Evolutionary conservation across 1,140 invertebrate genomes (phyloP).

Genomic region (Anthonomus grandis): DNA sequence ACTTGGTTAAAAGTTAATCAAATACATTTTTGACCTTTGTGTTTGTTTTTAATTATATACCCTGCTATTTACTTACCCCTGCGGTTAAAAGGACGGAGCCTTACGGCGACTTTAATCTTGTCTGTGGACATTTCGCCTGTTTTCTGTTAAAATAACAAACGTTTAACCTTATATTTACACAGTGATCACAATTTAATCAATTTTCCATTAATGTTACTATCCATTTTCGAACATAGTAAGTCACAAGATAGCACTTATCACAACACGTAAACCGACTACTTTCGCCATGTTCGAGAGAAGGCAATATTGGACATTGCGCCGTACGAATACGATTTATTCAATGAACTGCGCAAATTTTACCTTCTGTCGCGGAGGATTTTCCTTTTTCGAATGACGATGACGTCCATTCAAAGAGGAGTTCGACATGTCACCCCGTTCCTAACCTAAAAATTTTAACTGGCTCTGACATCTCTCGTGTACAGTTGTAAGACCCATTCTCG

Average conservation of each 20-base stretch:
- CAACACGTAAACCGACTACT: slow-evolving; percentile 42
- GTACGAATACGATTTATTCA: slow-evolving; percentile 33
- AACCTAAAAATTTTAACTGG: too few relatives aligned
- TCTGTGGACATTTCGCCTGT: slow-evolving; percentile 69
- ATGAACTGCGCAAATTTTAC: slow-evolving; percentile 41
- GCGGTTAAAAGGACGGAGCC: slow-evolving; percentile 93
- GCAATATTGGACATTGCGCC: slow-evolving; percentile 42
- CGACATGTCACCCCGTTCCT: too few relatives aligned
- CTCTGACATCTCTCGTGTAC: too few relatives aligned
- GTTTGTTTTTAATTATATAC: neutral
- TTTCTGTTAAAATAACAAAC: slow-evolving; percentile 34
- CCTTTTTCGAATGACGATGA: slow-evolving; percentile 22
- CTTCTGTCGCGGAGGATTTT: slow-evolving; percentile 20
- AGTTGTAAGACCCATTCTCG: too few relatives aligned
- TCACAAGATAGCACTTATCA: slow-evolving; percentile 44
- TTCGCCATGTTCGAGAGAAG: slow-evolving; percentile 46
- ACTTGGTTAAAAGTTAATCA: too few relatives aligned
- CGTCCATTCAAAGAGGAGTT: too few relatives aligned
- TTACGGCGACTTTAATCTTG: slow-evolving; percentile 96
- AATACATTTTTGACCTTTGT: too few relatives aligned
- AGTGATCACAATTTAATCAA: slow-evolving; percentile 46
- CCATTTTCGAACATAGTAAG: slow-evolving; percentile 48
- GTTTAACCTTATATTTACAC: slow-evolving; percentile 43
- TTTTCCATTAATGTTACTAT: slow-evolving; percentile 40
- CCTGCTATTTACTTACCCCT: slow-evolving; percentile 64